Evolutionary conservation across 2,888 invertebrate species (phyloP), one percentile per base, ranked within the genome.

Genomic region (Conchocele bisecta): DNA sequence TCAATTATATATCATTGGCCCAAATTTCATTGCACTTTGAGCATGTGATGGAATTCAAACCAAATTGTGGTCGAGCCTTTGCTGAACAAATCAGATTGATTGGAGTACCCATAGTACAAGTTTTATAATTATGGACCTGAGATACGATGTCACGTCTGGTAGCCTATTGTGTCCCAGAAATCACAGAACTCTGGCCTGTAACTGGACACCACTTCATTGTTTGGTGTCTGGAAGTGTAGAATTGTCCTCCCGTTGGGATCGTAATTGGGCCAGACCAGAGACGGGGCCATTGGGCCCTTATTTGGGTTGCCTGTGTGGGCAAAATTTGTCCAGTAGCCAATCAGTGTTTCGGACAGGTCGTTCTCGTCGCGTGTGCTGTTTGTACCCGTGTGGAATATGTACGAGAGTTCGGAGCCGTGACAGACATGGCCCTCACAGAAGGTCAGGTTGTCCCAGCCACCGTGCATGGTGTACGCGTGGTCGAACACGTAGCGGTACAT

Each of bases 261-360:
- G 65, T 84, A 84, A 20, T 35, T 39, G 6, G 86, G 86, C 86
- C 86, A 84, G 24, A 61, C 15, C 4, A 71, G 11, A 31, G 57
- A 35, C 9, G 44, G 58, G 17, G 29, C 22, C 28, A 71, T 48
- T 13, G 74, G 71, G 7, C 84, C 82, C 29, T 57, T 53, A 42
- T 81, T 82, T 1, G 87, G 87, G 53, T 86, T 73, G 31, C 86
- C 85, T 13, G 83, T 79, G 54, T 86, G 86, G 5, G 88, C 88
- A 56, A 89, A 89, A 64, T 88, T 89, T 17, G 86, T 76, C 86
- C 86, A 89, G 60, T 84, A 87, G 1, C 60, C 39, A 31, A 85
- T 86, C 51, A 88, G 51, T 7, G 58, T 39, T 22, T 75, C 58
- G 5, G 84, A 84, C 6, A 88, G 57, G 0, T 39, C 31, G 17